Percentiles rank a stretch among this genome's conserved stretches.
These are phyloP conservation scores for Octomys mimax DNA, from an alignment of 2,797 vertebrate genomes.

Conservation along the genomic window DNA sequence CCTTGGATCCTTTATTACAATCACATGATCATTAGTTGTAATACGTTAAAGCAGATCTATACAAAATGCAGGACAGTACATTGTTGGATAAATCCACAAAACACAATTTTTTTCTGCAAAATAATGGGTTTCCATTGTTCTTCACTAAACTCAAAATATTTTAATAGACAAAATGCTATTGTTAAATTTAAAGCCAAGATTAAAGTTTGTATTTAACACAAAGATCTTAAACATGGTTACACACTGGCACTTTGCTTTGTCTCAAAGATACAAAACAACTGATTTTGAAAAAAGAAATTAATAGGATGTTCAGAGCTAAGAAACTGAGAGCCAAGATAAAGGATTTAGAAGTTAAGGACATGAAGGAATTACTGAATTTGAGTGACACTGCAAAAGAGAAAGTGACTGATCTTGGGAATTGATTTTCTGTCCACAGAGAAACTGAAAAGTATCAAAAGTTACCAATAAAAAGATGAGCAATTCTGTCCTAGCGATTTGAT, in stretches of 20 bases:
- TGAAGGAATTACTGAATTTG: conserved; percentile 69
- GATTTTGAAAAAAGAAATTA: conserved; percentile 72
- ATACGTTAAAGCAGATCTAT: background rate
- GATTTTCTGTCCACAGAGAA: conserved; percentile 79
- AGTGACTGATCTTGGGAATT: conserved; percentile 72
- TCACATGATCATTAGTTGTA: background rate
- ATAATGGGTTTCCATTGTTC: background rate
- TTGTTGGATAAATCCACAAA: background rate
- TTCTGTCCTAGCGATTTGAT: too few relatives aligned
- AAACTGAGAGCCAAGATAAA: conserved; percentile 16
- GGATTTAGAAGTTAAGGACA: conserved; percentile 62
- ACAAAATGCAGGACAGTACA: background rate
- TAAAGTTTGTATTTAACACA: conserved; percentile 14
- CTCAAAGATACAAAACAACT: conserved; percentile 70
- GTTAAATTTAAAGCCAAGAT: conserved; percentile 28
- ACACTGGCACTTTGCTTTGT: conserved; percentile 21
- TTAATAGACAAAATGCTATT: background rate
- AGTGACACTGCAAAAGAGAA: conserved; percentile 71
- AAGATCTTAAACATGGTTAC: background rate
- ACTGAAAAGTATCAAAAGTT: conserved; percentile 67
- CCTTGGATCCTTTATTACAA: background rate
- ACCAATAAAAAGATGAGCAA: conserved; percentile 25
- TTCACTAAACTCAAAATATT: conserved; percentile 37
- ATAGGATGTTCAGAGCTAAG: conserved; percentile 58
- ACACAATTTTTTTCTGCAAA: conserved; percentile 29